These are phyloP conservation scores for Diabrotica virgifera DNA, from an alignment of 1,140 invertebrate genomes.

Conservation along the genomic window DNA sequence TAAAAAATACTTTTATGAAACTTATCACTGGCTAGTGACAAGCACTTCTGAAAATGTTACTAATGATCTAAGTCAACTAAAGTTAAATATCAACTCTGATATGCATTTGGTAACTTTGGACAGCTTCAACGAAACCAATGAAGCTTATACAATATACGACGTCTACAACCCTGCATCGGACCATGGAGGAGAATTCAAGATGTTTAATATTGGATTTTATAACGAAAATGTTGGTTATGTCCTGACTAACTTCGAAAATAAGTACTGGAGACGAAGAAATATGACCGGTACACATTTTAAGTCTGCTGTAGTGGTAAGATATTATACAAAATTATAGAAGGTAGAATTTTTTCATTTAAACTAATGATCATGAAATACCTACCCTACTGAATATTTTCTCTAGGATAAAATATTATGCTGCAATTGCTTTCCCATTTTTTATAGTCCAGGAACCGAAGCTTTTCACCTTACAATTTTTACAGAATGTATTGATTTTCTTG, in stretches of 20 bases:
- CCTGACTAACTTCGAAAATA: neutral
- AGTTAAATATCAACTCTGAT: slow-evolving; percentile 25
- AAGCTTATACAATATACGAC: slow-evolving; percentile 17
- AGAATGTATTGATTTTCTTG: too few relatives aligned
- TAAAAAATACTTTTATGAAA: slow-evolving; percentile 20
- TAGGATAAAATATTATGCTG: too few relatives aligned
- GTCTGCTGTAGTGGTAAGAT: slow-evolving; percentile 24
- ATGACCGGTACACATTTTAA: slow-evolving; percentile 25
- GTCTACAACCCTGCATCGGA: slow-evolving; percentile 27
- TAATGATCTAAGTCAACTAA: slow-evolving; percentile 8
- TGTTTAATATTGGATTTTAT: slow-evolving; percentile 17
- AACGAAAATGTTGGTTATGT: slow-evolving; percentile 5
- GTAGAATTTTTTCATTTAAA: too few relatives aligned
- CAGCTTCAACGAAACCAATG: neutral
- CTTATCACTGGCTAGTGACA: slow-evolving; percentile 25
- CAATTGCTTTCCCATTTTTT: too few relatives aligned
- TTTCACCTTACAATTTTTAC: too few relatives aligned
- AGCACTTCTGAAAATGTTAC: slow-evolving; percentile 7
- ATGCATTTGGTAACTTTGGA: slow-evolving; percentile 14
- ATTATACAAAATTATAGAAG: too few relatives aligned
- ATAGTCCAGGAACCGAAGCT: too few relatives aligned
- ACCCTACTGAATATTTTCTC: too few relatives aligned
- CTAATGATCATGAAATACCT: too few relatives aligned
- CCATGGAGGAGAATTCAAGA: slow-evolving; percentile 21
- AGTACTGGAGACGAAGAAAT: slow-evolving; percentile 24